Evolutionary conservation across 2,888 invertebrate genomes (phyloP).

Genomic region (Drymonia ruficornis): DNA sequence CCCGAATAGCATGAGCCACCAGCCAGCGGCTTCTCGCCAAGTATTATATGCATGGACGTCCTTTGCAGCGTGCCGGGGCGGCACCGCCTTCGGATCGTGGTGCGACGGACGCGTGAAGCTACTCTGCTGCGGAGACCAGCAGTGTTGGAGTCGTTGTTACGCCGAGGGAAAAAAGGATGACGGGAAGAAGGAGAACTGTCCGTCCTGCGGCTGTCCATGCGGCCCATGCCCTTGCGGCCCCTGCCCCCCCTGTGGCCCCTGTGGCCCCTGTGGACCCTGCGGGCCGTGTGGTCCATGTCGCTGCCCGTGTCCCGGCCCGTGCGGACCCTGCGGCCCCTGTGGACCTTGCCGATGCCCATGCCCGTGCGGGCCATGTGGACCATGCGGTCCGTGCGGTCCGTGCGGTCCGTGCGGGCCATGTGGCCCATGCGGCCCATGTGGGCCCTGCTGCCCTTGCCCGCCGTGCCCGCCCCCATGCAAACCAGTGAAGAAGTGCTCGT

Average conservation of each 20-base stretch:
- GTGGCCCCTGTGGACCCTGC: conserved; percentile 28
- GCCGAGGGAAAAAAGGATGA: conserved; percentile 55
- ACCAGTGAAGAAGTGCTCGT: conserved; percentile 35
- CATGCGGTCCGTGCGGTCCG: conserved; percentile 59
- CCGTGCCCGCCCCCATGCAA: conserved; percentile 29
- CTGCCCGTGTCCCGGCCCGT: conserved; percentile 43
- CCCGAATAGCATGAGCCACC: conserved; percentile 67
- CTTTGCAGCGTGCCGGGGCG: conserved; percentile 62
- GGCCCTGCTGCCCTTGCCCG: conserved; percentile 30
- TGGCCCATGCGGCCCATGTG: conserved; percentile 39
- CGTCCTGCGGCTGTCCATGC: conserved; percentile 40
- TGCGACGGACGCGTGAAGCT: conserved; percentile 39
- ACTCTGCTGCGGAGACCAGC: conserved; percentile 56
- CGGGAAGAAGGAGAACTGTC: conserved; percentile 38
- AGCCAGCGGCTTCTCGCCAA: conserved; percentile 58
- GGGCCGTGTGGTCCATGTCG: conserved; percentile 42
- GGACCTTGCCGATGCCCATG: conserved; percentile 30
- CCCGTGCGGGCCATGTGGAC: conserved; percentile 44
- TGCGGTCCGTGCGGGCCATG: conserved; percentile 50
- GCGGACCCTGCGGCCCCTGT: conserved; percentile 43
- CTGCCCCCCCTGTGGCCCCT: conserved; percentile 24
- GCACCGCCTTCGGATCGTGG: conserved; percentile 31
- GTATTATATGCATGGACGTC: conserved; percentile 76
- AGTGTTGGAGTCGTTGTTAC: conserved; percentile 43
- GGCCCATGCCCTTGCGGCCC: conserved; percentile 49